phyloP scores from a whole-genome alignment of 92 coral and sea anemone genomes.

The Actinostola sp. region DNA sequence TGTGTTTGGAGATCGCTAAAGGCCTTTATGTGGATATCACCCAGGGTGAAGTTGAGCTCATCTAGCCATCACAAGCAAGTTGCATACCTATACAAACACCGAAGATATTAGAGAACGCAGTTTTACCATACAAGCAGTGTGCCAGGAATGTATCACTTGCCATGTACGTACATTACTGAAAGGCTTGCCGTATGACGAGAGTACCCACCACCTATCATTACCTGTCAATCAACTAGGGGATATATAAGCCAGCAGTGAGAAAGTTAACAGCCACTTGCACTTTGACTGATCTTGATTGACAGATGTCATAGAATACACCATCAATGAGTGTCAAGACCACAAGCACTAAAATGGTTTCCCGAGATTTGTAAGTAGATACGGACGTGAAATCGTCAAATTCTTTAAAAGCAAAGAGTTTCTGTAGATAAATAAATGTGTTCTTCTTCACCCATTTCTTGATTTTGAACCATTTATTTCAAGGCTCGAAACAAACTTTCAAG shows the following conservation, averaged over 20 bases:
- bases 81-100: too few species aligned
- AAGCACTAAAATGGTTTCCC: constrained; percentile 29
- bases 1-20: background rate
- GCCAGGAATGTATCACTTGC: constrained; percentile 6
- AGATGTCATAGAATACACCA: constrained; percentile 23
- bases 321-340: constrained; percentile 23
- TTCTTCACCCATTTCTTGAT: background rate
- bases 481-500: background rate
- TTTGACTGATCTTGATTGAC: constrained; percentile 42
- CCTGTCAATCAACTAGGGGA: constrained; percentile 34
- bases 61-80: too few species aligned
- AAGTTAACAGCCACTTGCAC: constrained; percentile 47
- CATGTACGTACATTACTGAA: too few species aligned
- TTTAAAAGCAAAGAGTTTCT: constrained; percentile 17
- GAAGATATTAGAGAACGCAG: too few species aligned
- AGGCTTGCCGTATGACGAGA: constrained; percentile 19
- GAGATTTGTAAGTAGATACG: constrained; percentile 35
- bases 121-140: too few species aligned
- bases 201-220: constrained; percentile 25
- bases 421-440: constrained; percentile 3
- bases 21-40: background rate
- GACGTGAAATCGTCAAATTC: constrained; percentile 22
- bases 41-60: background rate
- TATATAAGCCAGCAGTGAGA: constrained; percentile 42
- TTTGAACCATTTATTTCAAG: background rate